Conservation (phyloP, 2,113 vertebrate genomes). For the Pachycephala philippinensis region DNA sequence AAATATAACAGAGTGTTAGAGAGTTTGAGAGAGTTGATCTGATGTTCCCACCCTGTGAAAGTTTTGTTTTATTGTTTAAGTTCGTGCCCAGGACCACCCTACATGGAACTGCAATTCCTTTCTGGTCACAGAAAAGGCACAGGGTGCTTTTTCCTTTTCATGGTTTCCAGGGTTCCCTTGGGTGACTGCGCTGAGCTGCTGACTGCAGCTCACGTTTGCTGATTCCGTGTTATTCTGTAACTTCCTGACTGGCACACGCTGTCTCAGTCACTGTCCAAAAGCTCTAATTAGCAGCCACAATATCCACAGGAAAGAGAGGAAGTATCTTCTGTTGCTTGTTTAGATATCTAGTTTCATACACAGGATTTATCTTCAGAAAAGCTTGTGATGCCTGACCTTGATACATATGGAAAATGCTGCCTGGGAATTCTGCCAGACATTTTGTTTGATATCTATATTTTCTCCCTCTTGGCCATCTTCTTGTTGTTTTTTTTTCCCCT, state of each 20-base stretch:
- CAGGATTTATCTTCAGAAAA: neutral
- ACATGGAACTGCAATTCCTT: neutral
- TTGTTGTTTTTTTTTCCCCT: neutral
- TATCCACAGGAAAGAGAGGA: neutral
- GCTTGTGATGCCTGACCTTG: neutral
- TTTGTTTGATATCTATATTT: constrained; percentile 16
- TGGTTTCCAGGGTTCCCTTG: neutral
- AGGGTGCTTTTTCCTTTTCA: neutral
- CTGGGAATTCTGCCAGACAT: neutral
- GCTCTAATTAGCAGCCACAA: neutral
- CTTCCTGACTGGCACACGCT: neutral
- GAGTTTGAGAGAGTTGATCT: neutral
- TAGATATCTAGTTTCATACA: neutral
- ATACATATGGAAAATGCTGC: neutral
- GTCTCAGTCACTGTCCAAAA: neutral
- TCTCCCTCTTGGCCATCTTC: neutral
- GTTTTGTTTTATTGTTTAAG: neutral
- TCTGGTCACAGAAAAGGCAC: too few species aligned
- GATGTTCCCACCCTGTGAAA: neutral
- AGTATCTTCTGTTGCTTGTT: neutral
- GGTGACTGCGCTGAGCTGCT: fast-evolving
- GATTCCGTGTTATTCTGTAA: neutral
- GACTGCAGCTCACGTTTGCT: neutral
- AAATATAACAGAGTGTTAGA: neutral
- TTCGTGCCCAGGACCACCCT: neutral